Percentiles rank a stretch among this genome's conserved stretches.
Conservation (phyloP, 64 coral and sea anemone genomes). For the Dendrophyllia cribrosa region DNA sequence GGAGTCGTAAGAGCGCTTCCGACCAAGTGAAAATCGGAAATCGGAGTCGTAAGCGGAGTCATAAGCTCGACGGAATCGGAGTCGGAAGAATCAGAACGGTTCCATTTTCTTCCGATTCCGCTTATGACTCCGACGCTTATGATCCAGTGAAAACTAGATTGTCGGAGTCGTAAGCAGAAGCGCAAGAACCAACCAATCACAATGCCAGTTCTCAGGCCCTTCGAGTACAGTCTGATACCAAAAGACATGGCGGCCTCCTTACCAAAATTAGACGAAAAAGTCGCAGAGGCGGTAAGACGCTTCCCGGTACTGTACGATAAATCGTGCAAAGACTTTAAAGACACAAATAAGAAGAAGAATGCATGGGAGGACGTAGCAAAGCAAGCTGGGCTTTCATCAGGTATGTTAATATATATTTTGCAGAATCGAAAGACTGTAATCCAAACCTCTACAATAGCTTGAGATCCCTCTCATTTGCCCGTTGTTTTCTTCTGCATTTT, state of each 20-base stretch:
- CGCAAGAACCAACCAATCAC: slow-evolving; percentile 5
- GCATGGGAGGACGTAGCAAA: slow-evolving; percentile 36
- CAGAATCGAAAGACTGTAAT: not conserved
- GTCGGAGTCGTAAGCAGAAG: slow-evolving; percentile 1
- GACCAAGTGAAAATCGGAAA: too few species aligned
- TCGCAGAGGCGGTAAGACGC: slow-evolving; percentile 24
- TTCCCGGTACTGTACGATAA: slow-evolving; percentile 44
- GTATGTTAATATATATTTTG: not conserved
- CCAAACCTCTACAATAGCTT: not conserved
- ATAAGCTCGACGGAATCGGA: too few species aligned
- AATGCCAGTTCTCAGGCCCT: slow-evolving; percentile 3
- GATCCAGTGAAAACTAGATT: slow-evolving; percentile 30
- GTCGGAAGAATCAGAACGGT: too few species aligned
- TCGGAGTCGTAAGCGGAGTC: too few species aligned
- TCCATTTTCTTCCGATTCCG: too few species aligned
- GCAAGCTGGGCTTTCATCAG: not conserved
- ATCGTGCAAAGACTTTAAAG: slow-evolving; percentile 54
- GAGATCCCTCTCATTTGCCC: not conserved
- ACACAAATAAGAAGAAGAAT: slow-evolving; percentile 26
- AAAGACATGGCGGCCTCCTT: slow-evolving; percentile 22
- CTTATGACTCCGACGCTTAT: not conserved
- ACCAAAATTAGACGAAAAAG: slow-evolving; percentile 41
- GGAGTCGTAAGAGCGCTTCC: too few species aligned
- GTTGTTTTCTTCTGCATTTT: slow-evolving; percentile 35
- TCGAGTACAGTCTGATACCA: not conserved